Conservation (phyloP, 2,888 invertebrate genomes). For the Cerastoderma edule region DNA sequence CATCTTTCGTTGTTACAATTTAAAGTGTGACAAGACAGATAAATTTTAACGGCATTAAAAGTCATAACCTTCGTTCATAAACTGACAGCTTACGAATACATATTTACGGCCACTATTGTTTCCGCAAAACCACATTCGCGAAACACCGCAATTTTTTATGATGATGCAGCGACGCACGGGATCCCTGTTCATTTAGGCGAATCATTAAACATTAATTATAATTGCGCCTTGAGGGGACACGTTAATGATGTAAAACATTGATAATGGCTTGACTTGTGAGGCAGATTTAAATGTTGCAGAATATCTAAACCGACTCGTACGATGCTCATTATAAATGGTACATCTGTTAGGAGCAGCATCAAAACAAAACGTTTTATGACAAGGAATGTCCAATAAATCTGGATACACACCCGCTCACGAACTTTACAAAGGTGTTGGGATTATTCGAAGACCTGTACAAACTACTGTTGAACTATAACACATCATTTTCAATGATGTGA, state of each 20-base stretch:
- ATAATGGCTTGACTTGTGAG: constrained; percentile 16
- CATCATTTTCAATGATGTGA: too few relatives aligned
- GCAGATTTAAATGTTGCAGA: too few relatives aligned
- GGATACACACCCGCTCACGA: too few relatives aligned
- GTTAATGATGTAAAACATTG: constrained; percentile 15
- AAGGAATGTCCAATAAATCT: too few relatives aligned
- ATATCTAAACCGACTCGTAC: too few relatives aligned
- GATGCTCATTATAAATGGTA: too few relatives aligned
- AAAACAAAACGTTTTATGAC: too few relatives aligned
- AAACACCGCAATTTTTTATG: constrained; percentile 9
- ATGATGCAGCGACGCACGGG: constrained; percentile 12
- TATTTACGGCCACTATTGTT: constrained; percentile 28
- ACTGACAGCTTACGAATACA: constrained; percentile 50
- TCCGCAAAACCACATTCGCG: neutral
- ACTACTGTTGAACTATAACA: too few relatives aligned
- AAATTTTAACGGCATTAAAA: constrained; percentile 58
- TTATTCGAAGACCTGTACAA: too few relatives aligned
- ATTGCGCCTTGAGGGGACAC: constrained; percentile 7
- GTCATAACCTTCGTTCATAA: constrained; percentile 46
- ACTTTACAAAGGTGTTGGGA: too few relatives aligned
- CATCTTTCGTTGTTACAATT: constrained; percentile 32
- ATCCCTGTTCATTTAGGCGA: constrained; percentile 35
- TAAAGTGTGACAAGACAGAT: constrained; percentile 57
- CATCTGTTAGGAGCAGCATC: too few relatives aligned
- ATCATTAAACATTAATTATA: constrained; percentile 56